Percentiles rank a stretch among this genome's conserved stretches.
phyloP scores from a whole-genome alignment of 2,113 vertebrate genomes.

The Periophthalmus modestus region DNA sequence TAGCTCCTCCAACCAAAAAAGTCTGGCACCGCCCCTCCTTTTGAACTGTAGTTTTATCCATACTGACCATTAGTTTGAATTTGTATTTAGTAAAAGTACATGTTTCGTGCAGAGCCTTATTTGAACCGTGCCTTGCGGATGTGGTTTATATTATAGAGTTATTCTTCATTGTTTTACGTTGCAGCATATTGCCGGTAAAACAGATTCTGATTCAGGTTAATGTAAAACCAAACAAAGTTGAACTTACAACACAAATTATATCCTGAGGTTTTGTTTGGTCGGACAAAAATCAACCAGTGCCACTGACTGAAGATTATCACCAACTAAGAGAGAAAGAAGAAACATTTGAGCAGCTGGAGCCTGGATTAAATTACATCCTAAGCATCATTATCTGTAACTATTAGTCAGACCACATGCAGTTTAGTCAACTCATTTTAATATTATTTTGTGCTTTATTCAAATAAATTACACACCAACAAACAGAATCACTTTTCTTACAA shows the following conservation, averaged over 20 bases:
- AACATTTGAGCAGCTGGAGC: neutral
- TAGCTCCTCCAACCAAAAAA: no score
- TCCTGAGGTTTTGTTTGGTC: neutral
- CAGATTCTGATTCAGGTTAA: neutral
- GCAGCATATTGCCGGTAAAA: no score
- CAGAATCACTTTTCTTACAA: neutral
- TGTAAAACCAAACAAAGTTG: neutral
- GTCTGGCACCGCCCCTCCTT: no score
- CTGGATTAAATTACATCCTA: neutral
- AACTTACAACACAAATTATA: neutral
- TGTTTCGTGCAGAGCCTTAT: no score
- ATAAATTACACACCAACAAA: neutral
- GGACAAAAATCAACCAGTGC: neutral
- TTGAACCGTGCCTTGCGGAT: no score
- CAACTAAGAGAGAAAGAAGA: neutral
- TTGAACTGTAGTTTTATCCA: no score
- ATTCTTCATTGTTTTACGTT: no score
- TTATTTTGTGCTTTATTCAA: slow-evolving; percentile 1
- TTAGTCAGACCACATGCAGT: slow-evolving; percentile 4
- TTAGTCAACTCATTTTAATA: neutral
- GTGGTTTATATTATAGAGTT: no score
- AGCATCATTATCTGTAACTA: slow-evolving; percentile 1
- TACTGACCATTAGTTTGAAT: no score
- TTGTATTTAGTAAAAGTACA: no score
- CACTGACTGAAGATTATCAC: neutral